These are phyloP conservation scores for Catharus minimus DNA, from an alignment of 2,113 vertebrate species.

Conservation along the genomic window DNA sequence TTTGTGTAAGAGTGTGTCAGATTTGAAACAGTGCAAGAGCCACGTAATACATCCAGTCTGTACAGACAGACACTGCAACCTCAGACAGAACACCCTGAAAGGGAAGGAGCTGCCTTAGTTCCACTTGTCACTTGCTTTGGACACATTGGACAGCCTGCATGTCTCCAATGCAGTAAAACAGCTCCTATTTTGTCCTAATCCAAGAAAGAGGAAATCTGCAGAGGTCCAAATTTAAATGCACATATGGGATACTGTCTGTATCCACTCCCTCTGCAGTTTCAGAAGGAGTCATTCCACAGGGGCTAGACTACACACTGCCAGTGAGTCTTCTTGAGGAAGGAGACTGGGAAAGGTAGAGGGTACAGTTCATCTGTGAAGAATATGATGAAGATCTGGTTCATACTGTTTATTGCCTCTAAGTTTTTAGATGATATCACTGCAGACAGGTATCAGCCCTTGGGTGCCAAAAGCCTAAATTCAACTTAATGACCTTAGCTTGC, in stretches of 20 bases:
- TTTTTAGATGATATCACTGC: neutral
- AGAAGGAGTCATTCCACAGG: neutral
- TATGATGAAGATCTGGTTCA: neutral
- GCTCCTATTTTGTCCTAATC: neutral
- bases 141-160: neutral
- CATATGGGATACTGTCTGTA: neutral
- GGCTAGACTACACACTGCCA: neutral
- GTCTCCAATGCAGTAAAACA: neutral
- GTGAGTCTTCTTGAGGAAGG: neutral
- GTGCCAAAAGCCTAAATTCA: conserved; percentile 9
- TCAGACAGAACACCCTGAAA: neutral
- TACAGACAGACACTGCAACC: neutral
- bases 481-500: neutral
- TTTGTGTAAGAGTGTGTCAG: neutral
- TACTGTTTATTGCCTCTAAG: neutral
- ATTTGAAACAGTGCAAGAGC: neutral
- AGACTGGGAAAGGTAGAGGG: neutral
- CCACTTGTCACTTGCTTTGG: neutral
- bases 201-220: neutral
- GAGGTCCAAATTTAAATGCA: neutral
- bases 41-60: neutral
- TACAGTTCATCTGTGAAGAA: neutral
- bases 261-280: neutral
- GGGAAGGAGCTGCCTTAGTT: neutral
- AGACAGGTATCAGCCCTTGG: neutral